A percentile compares a stretch with the other conserved stretches of the same genome.
These are phyloP conservation scores for Phylloscopus collybita DNA, from an alignment of 2,797 vertebrate genomes.

Conservation along the genomic window DNA sequence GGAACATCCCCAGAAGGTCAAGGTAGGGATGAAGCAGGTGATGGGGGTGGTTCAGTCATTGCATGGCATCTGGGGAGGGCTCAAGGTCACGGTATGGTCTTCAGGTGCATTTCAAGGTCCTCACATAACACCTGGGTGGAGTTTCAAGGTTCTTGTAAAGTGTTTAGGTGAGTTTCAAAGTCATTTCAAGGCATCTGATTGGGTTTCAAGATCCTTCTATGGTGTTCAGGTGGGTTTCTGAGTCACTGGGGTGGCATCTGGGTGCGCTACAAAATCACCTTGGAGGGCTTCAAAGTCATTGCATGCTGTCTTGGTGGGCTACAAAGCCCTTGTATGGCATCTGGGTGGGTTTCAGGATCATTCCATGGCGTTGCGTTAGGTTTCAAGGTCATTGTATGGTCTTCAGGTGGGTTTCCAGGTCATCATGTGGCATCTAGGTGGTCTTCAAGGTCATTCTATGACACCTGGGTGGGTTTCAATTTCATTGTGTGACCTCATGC, in stretches of 20 bases:
- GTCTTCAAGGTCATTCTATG: not conserved
- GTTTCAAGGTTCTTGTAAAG: not conserved
- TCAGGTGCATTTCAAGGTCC: no score
- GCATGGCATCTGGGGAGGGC: rapidly evolving
- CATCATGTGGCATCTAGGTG: not conserved
- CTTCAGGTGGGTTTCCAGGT: no score
- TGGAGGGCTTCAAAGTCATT: not conserved
- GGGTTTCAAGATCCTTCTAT: rapidly evolving
- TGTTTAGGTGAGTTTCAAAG: rapidly evolving
- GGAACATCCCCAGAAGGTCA: conserved; percentile 11
- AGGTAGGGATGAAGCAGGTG: not conserved
- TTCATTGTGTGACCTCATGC: not conserved
- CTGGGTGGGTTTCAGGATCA: not conserved
- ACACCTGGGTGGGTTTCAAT: not conserved
- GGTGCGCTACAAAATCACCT: not conserved
- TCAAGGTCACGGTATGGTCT: no score
- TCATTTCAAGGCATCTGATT: rapidly evolving
- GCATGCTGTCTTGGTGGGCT: not conserved
- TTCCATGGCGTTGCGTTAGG: not conserved
- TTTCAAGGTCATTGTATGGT: not conserved
- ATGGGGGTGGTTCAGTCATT: not conserved
- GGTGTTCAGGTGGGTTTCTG: rapidly evolving
- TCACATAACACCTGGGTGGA: not conserved
- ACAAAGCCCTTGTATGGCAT: not conserved
- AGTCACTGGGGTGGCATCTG: rapidly evolving